Evolutionary conservation across 2,888 invertebrate genomes (phyloP).

Genomic region (Drosophila suboccidentalis): DNA sequence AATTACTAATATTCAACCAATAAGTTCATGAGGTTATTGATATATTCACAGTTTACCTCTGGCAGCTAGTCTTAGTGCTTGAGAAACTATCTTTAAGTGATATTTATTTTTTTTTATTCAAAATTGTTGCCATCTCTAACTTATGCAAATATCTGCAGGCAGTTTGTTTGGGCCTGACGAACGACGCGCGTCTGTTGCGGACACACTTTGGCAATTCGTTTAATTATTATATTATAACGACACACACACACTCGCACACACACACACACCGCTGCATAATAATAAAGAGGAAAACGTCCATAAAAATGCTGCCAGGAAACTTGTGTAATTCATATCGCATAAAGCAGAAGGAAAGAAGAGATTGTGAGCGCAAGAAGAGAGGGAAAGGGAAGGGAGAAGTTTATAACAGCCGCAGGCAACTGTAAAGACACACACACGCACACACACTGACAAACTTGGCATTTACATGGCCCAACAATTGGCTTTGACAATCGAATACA

Average conservation of each 20-base stretch:
- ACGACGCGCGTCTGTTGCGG: constrained; percentile 72
- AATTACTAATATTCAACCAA: too few species aligned
- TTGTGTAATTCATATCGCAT: constrained; percentile 80
- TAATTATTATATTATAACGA: constrained; percentile 82
- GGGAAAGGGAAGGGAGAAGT: neutral
- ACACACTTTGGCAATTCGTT: constrained; percentile 83
- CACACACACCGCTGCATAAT: constrained; percentile 57
- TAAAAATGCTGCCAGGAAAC: constrained; percentile 78
- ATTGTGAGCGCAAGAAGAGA: neutral
- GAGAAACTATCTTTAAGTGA: neutral
- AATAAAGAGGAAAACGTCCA: constrained; percentile 78
- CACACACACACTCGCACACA: constrained; percentile 23
- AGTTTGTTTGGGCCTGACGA: constrained; percentile 51
- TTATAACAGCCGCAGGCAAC: constrained; percentile 60
- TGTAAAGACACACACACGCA: constrained; percentile 34
- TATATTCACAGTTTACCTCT: neutral
- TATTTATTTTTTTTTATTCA: constrained; percentile 5
- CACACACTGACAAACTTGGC: constrained; percentile 32
- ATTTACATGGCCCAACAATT: constrained; percentile 66
- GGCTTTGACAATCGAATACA: constrained; percentile 80
- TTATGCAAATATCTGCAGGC: constrained; percentile 23
- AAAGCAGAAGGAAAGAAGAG: constrained; percentile 41
- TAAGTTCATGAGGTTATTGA: too few species aligned
- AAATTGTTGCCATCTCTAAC: constrained; percentile 45
- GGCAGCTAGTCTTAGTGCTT: neutral